Evolutionary conservation across 2,797 vertebrate genomes (phyloP).

Genomic region (Rallus crepitans): DNA sequence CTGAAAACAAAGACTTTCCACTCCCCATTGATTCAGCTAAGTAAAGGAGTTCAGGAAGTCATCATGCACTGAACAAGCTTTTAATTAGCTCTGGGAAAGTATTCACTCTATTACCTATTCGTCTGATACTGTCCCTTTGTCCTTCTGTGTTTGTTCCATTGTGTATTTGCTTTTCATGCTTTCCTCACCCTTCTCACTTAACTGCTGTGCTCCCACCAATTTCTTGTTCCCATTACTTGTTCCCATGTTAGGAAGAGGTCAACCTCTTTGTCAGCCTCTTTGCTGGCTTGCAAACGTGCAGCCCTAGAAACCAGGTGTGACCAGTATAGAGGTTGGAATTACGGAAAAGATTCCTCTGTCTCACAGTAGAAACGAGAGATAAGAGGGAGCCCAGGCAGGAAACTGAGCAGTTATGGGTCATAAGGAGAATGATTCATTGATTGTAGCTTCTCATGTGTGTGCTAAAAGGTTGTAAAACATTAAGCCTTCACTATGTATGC

Average conservation of each 20-base stretch:
- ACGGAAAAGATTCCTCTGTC: not conserved
- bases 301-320: not conserved
- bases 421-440: not conserved
- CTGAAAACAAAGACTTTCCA: not conserved
- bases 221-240: not conserved
- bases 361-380: not conserved
- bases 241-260: not conserved
- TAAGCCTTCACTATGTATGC: not conserved
- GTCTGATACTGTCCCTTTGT: not conserved
- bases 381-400: not conserved
- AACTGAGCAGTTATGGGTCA: not conserved
- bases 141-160: not conserved
- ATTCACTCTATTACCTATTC: not conserved
- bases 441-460: not conserved
- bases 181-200: not conserved
- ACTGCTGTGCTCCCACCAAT: not conserved
- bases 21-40: not conserved
- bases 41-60: not conserved
- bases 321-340: not conserved
- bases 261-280: not conserved
- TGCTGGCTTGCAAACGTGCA: not conserved
- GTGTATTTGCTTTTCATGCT: not conserved
- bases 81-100: not conserved
- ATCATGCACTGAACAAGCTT: not conserved
- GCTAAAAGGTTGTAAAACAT: not conserved